These are phyloP conservation scores for Gambusia affinis DNA, from an alignment of 2,113 vertebrate genomes.

Conservation along the genomic window DNA sequence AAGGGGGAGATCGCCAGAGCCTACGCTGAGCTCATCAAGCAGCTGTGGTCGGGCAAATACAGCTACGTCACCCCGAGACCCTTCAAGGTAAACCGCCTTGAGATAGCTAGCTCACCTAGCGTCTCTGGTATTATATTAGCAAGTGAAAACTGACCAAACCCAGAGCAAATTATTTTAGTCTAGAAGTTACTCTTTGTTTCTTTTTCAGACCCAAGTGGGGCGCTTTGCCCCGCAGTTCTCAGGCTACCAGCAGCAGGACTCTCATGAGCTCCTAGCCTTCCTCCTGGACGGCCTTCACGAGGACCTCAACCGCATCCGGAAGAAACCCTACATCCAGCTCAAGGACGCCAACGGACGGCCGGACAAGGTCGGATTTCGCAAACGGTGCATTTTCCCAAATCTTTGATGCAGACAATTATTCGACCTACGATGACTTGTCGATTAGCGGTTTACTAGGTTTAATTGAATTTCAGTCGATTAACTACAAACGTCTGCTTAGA, in stretches of 20 bases:
- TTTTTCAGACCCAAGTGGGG: constrained; percentile 91
- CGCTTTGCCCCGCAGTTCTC: constrained; percentile 98
- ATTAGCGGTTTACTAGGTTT: too few relatives aligned
- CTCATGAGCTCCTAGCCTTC: constrained; percentile 96
- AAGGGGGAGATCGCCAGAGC: constrained; percentile 96
- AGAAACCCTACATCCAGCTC: constrained; percentile 98
- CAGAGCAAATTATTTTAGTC: neutral
- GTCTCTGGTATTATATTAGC: neutral
- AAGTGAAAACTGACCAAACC: neutral
- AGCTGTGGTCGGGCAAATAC: constrained; percentile 97
- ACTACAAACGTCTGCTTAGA: too few relatives aligned
- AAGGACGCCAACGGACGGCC: constrained; percentile 94
- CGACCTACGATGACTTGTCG: too few relatives aligned
- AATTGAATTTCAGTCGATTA: too few relatives aligned
- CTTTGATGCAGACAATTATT: neutral
- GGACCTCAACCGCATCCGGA: constrained; percentile 97
- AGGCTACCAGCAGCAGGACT: constrained; percentile 98
- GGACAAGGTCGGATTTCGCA: constrained; percentile 87
- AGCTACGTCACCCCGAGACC: constrained; percentile 96
- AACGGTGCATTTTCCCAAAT: fast-evolving
- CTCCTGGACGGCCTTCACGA: constrained; percentile 97
- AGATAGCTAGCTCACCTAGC: too few relatives aligned
- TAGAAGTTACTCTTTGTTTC: neutral
- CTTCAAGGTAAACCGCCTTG: constrained; percentile 86
- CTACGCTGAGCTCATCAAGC: constrained; percentile 95